Evolutionary conservation across 2,888 invertebrate genomes (phyloP).

Genomic region (Scaptomyza reducta): DNA sequence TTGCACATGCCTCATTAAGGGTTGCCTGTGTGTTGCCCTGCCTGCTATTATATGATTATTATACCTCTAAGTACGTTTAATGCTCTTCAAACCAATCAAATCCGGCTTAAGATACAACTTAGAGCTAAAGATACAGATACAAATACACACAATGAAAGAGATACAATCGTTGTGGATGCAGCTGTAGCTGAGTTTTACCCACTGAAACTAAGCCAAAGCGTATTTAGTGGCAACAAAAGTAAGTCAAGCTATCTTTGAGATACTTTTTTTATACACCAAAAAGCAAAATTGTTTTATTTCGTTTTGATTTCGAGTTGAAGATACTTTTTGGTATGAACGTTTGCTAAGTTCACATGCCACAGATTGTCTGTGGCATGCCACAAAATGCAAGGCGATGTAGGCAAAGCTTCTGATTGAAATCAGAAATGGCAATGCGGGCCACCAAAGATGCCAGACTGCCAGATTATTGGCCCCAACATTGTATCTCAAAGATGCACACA

Average conservation of each 20-base stretch:
- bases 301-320: not conserved
- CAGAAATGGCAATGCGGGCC: slow-evolving; percentile 58
- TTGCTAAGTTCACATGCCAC: slow-evolving; percentile 42
- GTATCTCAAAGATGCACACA: slow-evolving; percentile 26
- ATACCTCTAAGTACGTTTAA: slow-evolving; percentile 51
- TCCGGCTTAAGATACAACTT: slow-evolving; percentile 1
- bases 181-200: not conserved
- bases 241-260: no score
- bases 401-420: slow-evolving; percentile 65
- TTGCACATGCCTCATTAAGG: slow-evolving; percentile 51
- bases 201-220: no score
- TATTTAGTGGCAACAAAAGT: slow-evolving; percentile 1
- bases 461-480: slow-evolving; percentile 57
- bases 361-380: slow-evolving; percentile 35
- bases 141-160: slow-evolving; percentile 9
- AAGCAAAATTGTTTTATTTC: not conserved
- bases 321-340: not conserved
- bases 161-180: not conserved
- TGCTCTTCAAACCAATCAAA: slow-evolving; percentile 56
- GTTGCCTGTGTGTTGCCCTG: slow-evolving; percentile 36
- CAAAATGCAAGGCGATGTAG: slow-evolving; percentile 52
- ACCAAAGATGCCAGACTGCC: slow-evolving; percentile 74
- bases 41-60: slow-evolving; percentile 21
- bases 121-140: slow-evolving; percentile 27
- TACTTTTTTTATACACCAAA: not conserved